Percentiles rank a stretch among this genome's conserved stretches.
phyloP scores from a whole-genome alignment of 2,797 vertebrate species.

The Pelodytes ibericus region DNA sequence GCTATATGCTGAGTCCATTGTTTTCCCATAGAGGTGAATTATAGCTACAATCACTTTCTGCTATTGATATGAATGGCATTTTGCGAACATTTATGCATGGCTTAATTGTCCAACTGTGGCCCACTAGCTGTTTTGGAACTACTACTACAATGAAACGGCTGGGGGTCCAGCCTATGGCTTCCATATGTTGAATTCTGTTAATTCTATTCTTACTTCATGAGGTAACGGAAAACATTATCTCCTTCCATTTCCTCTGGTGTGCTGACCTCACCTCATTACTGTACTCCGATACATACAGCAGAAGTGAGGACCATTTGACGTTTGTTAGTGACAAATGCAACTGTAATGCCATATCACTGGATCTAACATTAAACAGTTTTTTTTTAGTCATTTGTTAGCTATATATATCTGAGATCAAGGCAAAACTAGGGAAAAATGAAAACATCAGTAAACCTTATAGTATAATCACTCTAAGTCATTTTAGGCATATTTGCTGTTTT shows the following conservation, averaged over 20 bases:
- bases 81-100: too few relatives aligned
- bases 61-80: background rate
- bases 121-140: too few relatives aligned
- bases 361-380: background rate
- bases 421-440: too few relatives aligned
- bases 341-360: background rate
- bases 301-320: background rate
- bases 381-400: too few relatives aligned
- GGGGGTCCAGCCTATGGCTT: too few relatives aligned
- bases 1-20: conserved; percentile 4
- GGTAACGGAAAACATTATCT: background rate
- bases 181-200: too few relatives aligned
- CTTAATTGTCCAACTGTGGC: too few relatives aligned
- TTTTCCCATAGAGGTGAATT: background rate
- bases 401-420: too few relatives aligned
- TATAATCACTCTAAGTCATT: too few relatives aligned
- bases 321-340: background rate
- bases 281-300: background rate
- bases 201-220: background rate
- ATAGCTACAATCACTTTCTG: background rate
- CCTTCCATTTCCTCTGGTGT: background rate
- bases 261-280: background rate
- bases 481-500: too few relatives aligned
- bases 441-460: too few relatives aligned
- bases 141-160: too few relatives aligned